phyloP scores from a whole-genome alignment of 2,888 invertebrate genomes.

The Linnaemya vulpina region DNA sequence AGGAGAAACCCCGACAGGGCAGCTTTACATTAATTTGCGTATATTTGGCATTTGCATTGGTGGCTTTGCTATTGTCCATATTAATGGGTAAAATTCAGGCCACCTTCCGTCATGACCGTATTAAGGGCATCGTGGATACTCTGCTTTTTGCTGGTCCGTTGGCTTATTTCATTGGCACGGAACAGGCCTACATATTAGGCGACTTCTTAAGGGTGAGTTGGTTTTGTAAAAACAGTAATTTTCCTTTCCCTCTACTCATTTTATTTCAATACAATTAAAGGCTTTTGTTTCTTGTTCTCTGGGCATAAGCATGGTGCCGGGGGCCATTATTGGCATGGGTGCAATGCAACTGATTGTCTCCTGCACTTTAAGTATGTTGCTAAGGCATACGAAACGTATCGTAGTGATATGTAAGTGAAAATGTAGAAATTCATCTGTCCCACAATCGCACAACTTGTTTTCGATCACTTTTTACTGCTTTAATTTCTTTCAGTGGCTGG shows the following conservation, averaged over 20 bases:
- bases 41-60: slow-evolving; percentile 83
- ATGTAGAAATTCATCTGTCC: no score
- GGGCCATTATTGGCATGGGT: slow-evolving; percentile 89
- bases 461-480: not conserved
- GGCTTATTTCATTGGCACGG: slow-evolving; percentile 91
- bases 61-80: slow-evolving; percentile 83
- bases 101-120: slow-evolving; percentile 83
- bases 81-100: slow-evolving; percentile 83
- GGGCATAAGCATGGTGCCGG: slow-evolving; percentile 89
- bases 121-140: slow-evolving; percentile 83
- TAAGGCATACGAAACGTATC: slow-evolving; percentile 89
- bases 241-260: not conserved
- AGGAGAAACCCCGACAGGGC: slow-evolving; percentile 76
- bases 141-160: slow-evolving; percentile 89
- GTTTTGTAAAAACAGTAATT: not conserved
- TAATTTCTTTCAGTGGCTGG: slow-evolving; percentile 88
- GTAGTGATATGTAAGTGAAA: slow-evolving; percentile 87
- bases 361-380: slow-evolving; percentile 90
- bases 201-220: slow-evolving; percentile 89
- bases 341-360: slow-evolving; percentile 90
- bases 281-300: slow-evolving; percentile 92
- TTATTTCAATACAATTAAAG: slow-evolving; percentile 82
- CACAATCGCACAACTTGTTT: no score
- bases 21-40: slow-evolving; percentile 79
- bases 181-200: slow-evolving; percentile 92